Percentiles rank a stretch among this genome's conserved stretches.
Evolutionary conservation across 2,113 vertebrate species (phyloP).

Genomic region (Rattus norvegicus): GRCr8 NC_086022.1:106629001-106629500

Average conservation of each 20-base stretch:
- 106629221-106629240: neutral
- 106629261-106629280: neutral
- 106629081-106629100: neutral
- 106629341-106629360: neutral
- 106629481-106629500: neutral
- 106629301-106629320: neutral
- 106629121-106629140: neutral
- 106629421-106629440: neutral
- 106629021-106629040: no score
- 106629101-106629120: neutral
- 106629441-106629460: neutral
- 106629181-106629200: neutral
- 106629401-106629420: neutral
- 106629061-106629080: no score
- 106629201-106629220: neutral
- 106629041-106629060: no score
- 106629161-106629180: neutral
- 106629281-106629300: neutral
- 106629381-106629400: neutral
- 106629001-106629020: no score
- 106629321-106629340: no score
- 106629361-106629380: neutral
- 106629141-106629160: neutral
- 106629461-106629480: neutral
- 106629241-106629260: neutral